These are phyloP conservation scores for Rhaphigaster nebulosa DNA, from an alignment of 2,888 invertebrate genomes.

Conservation along the genomic window DNA sequence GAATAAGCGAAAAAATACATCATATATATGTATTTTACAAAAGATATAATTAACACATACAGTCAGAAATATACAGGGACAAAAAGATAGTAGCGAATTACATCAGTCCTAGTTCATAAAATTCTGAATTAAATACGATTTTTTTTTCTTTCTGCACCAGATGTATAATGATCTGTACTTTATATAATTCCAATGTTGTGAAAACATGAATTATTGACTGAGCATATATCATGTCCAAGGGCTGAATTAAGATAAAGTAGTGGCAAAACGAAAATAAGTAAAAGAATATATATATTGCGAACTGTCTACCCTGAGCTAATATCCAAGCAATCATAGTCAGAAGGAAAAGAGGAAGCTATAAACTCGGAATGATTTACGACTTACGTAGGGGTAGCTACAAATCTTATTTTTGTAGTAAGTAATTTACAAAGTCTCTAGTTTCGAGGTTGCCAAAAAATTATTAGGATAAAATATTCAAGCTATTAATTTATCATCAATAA, in stretches of 20 bases:
- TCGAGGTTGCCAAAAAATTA: neutral
- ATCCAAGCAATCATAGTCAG: constrained; percentile 19
- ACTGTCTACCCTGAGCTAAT: neutral
- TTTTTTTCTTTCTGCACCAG: no score
- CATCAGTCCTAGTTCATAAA: no score
- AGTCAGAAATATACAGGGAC: no score
- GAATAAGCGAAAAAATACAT: no score
- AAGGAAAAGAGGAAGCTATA: neutral
- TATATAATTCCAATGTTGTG: neutral
- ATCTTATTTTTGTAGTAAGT: constrained; percentile 6
- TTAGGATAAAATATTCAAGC: neutral
- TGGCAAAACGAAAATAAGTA: neutral
- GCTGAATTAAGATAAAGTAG: neutral
- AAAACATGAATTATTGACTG: neutral
- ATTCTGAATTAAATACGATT: no score
- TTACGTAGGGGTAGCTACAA: neutral
- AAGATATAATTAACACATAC: no score
- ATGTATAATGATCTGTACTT: neutral
- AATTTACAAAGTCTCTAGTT: neutral
- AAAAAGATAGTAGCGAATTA: no score
- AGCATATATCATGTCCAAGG: neutral
- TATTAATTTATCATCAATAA: no score
- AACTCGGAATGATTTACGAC: neutral
- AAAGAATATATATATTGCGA: neutral
- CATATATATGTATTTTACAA: no score